A percentile compares a stretch with the other conserved stretches of the same genome.
phyloP scores from a whole-genome alignment of 2,888 invertebrate genomes.

The Rugalucina vietnamica region DNA sequence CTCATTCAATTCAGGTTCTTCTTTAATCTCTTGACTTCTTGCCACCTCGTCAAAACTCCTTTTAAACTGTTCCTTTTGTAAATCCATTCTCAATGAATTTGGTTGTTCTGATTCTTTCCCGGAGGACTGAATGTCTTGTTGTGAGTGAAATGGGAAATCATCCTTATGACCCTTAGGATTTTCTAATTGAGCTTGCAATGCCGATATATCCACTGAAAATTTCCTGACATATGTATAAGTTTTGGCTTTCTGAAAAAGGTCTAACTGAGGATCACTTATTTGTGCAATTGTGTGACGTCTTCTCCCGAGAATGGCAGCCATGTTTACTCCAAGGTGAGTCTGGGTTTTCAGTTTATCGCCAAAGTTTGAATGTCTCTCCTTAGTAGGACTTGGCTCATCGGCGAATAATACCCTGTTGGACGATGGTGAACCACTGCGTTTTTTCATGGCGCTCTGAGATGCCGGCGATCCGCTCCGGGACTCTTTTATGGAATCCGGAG shows the following conservation, averaged over 20 bases:
- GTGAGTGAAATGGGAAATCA: conserved; percentile 72
- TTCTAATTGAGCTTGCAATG: conserved; percentile 82
- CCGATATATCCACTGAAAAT: conserved; percentile 82
- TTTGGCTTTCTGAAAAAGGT: conserved; percentile 70
- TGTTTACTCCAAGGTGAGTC: conserved; percentile 74
- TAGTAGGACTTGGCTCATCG: conserved; percentile 53
- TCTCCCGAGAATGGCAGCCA: conserved; percentile 76
- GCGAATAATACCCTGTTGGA: conserved; percentile 63
- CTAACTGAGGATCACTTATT: conserved; percentile 72
- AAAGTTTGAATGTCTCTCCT: conserved; percentile 38
- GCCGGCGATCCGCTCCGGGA: conserved; percentile 50
- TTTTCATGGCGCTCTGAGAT: conserved; percentile 59
- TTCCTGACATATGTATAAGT: conserved; percentile 82
- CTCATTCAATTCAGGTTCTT: conserved; percentile 52
- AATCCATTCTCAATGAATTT: conserved; percentile 1
- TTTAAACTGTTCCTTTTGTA: neutral
- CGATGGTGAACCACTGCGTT: conserved; percentile 57
- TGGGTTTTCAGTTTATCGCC: conserved; percentile 52
- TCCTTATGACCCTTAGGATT: conserved; percentile 80
- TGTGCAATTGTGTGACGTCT: conserved; percentile 79
- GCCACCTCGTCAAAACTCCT: conserved; percentile 53
- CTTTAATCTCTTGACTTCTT: conserved; percentile 57
- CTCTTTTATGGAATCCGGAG: conserved; percentile 51
- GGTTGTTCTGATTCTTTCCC: conserved; percentile 31
- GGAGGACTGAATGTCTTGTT: conserved; percentile 65